phyloP scores from a whole-genome alignment of 2,113 vertebrate genomes.

The Poecile atricapillus region DNA sequence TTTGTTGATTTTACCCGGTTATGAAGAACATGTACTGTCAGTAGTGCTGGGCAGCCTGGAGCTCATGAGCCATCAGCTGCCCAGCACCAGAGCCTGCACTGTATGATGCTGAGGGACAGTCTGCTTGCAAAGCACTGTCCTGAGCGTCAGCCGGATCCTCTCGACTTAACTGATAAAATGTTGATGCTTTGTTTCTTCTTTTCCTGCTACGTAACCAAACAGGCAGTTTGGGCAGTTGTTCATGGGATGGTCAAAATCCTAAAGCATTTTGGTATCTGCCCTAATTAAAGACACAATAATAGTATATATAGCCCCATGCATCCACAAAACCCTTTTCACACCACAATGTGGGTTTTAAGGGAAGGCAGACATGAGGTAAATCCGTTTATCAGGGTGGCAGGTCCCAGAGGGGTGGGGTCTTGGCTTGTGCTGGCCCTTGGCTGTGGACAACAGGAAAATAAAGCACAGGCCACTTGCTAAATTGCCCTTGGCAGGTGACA shows the following conservation, averaged over 20 bases:
- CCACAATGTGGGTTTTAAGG: not conserved
- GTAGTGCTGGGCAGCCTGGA: not conserved
- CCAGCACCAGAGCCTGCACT: not conserved
- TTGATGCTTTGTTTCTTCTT: not conserved
- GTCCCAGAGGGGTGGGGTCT: not conserved
- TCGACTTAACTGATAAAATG: not conserved
- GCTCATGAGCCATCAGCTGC: accelerated
- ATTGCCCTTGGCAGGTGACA: slow-evolving; percentile 28
- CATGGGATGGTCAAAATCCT: not conserved
- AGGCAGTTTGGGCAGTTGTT: not conserved
- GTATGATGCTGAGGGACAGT: not conserved
- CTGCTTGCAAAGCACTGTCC: not conserved
- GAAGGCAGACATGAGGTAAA: not conserved
- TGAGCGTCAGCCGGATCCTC: not conserved
- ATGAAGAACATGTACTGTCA: not conserved
- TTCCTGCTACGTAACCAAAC: not conserved
- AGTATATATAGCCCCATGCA: accelerated
- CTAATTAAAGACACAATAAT: not conserved
- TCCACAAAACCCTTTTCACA: not conserved
- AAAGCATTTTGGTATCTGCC: not conserved
- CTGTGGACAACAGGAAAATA: not conserved
- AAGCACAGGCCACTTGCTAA: not conserved
- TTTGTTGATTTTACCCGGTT: not conserved
- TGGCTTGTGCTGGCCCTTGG: not conserved
- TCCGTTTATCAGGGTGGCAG: not conserved